phyloP scores from a whole-genome alignment of 2,888 invertebrate genomes.

The Pachliopta kotzebuea region DNA sequence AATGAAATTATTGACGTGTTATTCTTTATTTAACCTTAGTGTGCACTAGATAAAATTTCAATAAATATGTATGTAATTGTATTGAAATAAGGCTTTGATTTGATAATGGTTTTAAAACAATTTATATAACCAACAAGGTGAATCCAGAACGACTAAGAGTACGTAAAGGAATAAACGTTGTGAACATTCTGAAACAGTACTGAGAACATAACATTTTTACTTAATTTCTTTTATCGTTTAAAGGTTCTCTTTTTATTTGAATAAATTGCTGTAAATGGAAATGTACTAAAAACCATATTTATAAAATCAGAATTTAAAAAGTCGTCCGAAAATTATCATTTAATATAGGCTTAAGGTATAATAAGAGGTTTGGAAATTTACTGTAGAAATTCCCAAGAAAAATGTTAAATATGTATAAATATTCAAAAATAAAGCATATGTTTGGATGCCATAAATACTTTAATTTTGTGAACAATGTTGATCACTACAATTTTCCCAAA shows the following conservation, averaged over 20 bases:
- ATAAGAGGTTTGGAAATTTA: constrained; percentile 72
- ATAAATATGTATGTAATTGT: constrained; percentile 43
- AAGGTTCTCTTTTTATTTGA: constrained; percentile 7
- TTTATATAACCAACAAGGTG: constrained; percentile 5
- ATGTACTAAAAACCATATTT: constrained; percentile 8
- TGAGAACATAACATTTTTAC: background rate
- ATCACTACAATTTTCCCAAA: background rate
- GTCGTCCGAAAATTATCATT: constrained; percentile 68
- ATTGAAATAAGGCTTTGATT: constrained; percentile 30
- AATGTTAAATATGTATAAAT: constrained; percentile 63
- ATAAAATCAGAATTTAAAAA: constrained; percentile 40
- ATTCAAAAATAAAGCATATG: constrained; percentile 71
- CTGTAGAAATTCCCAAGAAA: constrained; percentile 63
- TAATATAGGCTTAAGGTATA: constrained; percentile 62
- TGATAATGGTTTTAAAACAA: constrained; percentile 22
- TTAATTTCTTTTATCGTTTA: background rate
- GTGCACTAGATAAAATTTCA: constrained; percentile 54
- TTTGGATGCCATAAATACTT: constrained; percentile 60
- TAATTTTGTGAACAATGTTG: background rate
- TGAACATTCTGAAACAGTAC: background rate
- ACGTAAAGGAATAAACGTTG: no score
- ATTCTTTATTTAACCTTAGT: constrained; percentile 79
- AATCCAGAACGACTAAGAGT: background rate
- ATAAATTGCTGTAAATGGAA: background rate
- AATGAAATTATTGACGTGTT: constrained; percentile 79